Evolutionary conservation across 2,888 invertebrate genomes (phyloP), one percentile per base, ranked within the genome.

Genomic region (Tuta absoluta): DNA sequence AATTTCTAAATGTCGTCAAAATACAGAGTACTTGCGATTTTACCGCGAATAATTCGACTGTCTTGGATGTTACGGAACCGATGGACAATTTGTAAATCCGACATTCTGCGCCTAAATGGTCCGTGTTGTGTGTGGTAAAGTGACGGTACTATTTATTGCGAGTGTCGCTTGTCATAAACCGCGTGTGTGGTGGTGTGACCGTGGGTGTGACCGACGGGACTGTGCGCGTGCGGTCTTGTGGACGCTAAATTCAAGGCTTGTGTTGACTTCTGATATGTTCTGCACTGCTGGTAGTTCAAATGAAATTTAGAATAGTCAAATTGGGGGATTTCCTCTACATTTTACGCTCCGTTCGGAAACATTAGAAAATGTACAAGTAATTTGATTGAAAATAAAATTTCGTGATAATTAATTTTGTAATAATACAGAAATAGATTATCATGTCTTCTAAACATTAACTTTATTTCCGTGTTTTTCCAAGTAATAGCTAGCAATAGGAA

Each of bases 81-180:
- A 7, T 33, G 4, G 33, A 3, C 33, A 33, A 8, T 33, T 33
- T 33, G 33, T 7, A 7, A 33, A 33, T 33, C 8, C 7, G 4
- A 5, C 33, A 33, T 33, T 33, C 10, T 33, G 33, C 8, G 33
- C 33, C 33, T 8, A 33, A 33, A 14, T 7, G 12, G n/a, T n/a
- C 28, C 24, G 41, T 59, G 41, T 41, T 37, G 19, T 37, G 37
- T 68, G 72, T 70, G 68, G 75, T 71, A 62, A 67, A 68, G 66
- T 71, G 69, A 74, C 61, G 69, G 63, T 48, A 45, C 68, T 68
- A 69, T 72, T 70, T 71, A 72, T 71, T 68, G 37, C 62, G 41
- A 53, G 62, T 63, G 56, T 71, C 68, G 71, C 68, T 72, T 67
- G 68, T 62, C 66, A 63, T 69, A 71, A 71, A 70, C 71, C 65